Evolutionary conservation across 2,113 vertebrate species (phyloP).

Genomic region (Gorsachius goisagi): DNA sequence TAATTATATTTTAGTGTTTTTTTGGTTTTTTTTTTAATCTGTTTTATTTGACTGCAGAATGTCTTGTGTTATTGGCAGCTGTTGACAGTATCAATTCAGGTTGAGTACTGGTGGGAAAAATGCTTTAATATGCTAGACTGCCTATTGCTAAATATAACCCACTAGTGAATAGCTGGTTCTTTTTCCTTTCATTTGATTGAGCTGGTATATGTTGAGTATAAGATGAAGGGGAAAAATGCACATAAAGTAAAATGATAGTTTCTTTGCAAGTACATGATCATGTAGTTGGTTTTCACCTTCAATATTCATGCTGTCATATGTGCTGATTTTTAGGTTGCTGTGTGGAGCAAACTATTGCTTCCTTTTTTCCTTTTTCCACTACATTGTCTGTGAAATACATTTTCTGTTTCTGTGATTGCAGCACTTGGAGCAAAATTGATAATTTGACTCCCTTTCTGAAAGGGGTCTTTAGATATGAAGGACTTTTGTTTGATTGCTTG

Average conservation of each 20-base stretch:
- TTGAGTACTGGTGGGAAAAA: slow-evolving; percentile 28
- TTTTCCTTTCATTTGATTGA: not conserved
- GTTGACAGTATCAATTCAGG: slow-evolving; percentile 34
- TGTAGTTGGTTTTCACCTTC: not conserved
- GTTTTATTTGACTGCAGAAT: not conserved
- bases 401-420: slow-evolving; percentile 27
- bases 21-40: not conserved
- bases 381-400: not conserved
- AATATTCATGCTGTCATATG: not conserved
- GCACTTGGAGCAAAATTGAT: not conserved
- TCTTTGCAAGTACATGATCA: not conserved
- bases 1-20: not conserved
- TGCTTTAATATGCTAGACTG: not conserved
- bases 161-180: not conserved
- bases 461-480: not conserved
- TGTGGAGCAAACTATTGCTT: not conserved
- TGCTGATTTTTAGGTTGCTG: not conserved
- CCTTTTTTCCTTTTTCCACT: not conserved
- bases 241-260: not conserved
- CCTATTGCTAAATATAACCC: slow-evolving; percentile 23
- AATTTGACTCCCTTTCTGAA: not conserved
- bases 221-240: not conserved
- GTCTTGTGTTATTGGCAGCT: slow-evolving; percentile 8
- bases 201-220: not conserved
- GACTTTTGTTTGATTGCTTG: not conserved